These are phyloP conservation scores for Solea senegalensis DNA, from an alignment of 2,113 vertebrate genomes.

Conservation along the genomic window DNA sequence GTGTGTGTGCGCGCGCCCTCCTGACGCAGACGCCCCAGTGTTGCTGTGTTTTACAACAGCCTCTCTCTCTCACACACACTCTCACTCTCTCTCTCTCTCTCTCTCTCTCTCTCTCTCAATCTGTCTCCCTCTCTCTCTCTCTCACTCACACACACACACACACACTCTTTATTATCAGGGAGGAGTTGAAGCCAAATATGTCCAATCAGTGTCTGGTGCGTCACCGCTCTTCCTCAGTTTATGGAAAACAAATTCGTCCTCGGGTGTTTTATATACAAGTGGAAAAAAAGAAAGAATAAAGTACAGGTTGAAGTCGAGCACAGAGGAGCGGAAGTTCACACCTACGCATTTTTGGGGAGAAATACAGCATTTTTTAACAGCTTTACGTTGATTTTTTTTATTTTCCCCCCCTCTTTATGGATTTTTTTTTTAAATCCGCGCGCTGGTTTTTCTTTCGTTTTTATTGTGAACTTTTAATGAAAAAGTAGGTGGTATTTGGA, in stretches of 20 bases:
- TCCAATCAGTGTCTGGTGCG: conserved; percentile 93
- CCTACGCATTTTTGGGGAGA: conserved; percentile 72
- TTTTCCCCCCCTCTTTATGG: conserved; percentile 7
- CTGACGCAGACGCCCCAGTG: conserved; percentile 84
- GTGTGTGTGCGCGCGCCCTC: conserved; percentile 66
- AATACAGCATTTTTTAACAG: conserved; percentile 25
- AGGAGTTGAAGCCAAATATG: conserved; percentile 88
- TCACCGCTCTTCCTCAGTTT: conserved; percentile 87
- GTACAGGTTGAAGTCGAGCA: conserved; percentile 81
- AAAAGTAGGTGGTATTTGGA: conserved; percentile 45
- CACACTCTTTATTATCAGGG: conserved; percentile 92
- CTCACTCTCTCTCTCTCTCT: conserved; percentile 59
- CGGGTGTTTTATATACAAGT: conserved; percentile 81
- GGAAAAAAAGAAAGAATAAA: conserved; percentile 32
- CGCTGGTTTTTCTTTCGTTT: conserved; percentile 33
- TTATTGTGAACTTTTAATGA: conserved; percentile 28
- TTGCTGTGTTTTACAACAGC: conserved; percentile 91
- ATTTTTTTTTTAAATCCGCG: too few species aligned
- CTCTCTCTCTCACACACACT: conserved; percentile 77
- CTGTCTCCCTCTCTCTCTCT: background rate
- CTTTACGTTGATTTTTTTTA: conserved; percentile 25
- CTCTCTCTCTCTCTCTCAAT: background rate
- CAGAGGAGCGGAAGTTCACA: conserved; percentile 78
- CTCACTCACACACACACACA: conserved; percentile 79
- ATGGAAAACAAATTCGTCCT: conserved; percentile 91